These are phyloP conservation scores for Brachycybe producta DNA, from an alignment of 2,888 invertebrate genomes.

Conservation along the genomic window DNA sequence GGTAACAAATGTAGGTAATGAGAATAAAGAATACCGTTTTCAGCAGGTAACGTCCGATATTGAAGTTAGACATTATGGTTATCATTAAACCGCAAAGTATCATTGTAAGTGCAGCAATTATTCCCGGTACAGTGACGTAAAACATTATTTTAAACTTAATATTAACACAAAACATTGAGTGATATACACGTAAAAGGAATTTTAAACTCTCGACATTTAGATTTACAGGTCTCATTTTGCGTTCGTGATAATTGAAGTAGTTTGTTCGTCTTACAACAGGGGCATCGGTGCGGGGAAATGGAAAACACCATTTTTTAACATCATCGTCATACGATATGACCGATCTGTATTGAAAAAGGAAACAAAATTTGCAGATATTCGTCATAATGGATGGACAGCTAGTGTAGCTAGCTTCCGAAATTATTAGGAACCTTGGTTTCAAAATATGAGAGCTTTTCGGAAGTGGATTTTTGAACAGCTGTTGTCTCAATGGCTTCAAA, in stretches of 20 bases:
- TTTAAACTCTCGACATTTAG: too few species aligned
- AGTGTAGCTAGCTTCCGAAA: too few species aligned
- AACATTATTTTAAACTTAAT: constrained; percentile 50
- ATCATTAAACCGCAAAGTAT: constrained; percentile 48
- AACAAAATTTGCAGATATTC: background rate
- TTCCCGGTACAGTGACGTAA: constrained; percentile 48
- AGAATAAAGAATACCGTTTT: constrained; percentile 32
- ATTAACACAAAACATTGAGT: background rate
- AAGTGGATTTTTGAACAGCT: constrained; percentile 47
- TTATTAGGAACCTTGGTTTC: constrained; percentile 9
- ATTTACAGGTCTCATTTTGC: constrained; percentile 51
- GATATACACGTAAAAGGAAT: background rate
- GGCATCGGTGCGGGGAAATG: constrained; percentile 71
- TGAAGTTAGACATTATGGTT: constrained; percentile 46
- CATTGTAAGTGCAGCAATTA: constrained; percentile 40
- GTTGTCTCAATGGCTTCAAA: constrained; percentile 49
- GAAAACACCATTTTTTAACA: constrained; percentile 49
- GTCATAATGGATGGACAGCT: background rate
- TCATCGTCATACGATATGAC: constrained; percentile 30
- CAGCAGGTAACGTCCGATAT: constrained; percentile 49
- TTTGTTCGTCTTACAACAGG: constrained; percentile 73
- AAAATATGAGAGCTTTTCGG: constrained; percentile 34
- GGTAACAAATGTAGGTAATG: background rate
- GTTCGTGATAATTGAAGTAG: constrained; percentile 51
- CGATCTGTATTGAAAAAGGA: constrained; percentile 1